phyloP scores from a whole-genome alignment of 2,113 vertebrate species.

The Ptilonorhynchus violaceus region DNA sequence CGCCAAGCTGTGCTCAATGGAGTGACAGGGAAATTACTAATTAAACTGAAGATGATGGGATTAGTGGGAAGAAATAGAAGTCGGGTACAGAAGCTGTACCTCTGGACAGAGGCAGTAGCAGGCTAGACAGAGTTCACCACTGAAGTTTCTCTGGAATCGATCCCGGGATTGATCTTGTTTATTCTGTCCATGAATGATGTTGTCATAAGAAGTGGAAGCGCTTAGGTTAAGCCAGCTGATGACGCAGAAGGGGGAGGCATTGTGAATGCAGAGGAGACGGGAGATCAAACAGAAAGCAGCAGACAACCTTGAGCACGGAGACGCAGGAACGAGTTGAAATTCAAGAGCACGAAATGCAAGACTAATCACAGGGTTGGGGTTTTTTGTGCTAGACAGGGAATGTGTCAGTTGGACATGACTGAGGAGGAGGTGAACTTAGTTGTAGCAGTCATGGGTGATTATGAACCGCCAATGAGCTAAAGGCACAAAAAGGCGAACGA shows the following conservation, averaged over 20 bases:
- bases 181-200: constrained; percentile 51
- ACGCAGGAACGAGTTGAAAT: constrained; percentile 3
- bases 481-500: background rate
- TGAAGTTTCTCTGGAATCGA: constrained; percentile 17
- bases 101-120: background rate
- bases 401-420: constrained; percentile 38
- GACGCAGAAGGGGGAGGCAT: constrained; percentile 42
- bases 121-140: constrained; percentile 1
- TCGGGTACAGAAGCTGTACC: background rate
- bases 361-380: constrained; percentile 22
- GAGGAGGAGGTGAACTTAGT: constrained; percentile 33
- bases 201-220: constrained; percentile 47
- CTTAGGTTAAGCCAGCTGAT: constrained; percentile 42
- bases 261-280: constrained; percentile 51
- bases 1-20: constrained; percentile 34
- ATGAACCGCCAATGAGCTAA: constrained; percentile 27
- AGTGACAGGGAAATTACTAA: constrained; percentile 20
- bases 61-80: constrained; percentile 17
- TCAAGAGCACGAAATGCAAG: constrained; percentile 49
- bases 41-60: constrained; percentile 43
- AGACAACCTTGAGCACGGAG: constrained; percentile 32
- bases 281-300: constrained; percentile 50
- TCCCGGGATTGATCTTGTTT: constrained; percentile 45
- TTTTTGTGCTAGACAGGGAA: constrained; percentile 29
- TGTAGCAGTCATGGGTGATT: constrained; percentile 32